Base-by-base conservation (phyloP, 2,888 invertebrate species). In the Escarpia spicata region DNA sequence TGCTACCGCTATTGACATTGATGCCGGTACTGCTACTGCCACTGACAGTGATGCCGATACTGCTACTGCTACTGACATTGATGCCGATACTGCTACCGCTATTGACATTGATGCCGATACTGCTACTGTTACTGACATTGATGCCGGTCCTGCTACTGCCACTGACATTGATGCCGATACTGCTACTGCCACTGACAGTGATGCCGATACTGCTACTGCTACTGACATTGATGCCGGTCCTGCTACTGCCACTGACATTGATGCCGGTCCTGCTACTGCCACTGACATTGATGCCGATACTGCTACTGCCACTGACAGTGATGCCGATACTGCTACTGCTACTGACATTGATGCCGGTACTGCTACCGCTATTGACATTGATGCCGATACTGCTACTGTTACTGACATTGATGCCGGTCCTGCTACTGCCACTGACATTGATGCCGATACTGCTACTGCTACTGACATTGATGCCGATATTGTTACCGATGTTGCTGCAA, bases 381-480 rank as follows among this genome's bases (percentile, higher is more conserved):
- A 26, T 19, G 37, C 91, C 37, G 43, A 1, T 1, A 91, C 91
- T 3, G 43, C 45, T 1, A 91, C 91, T 91, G 43, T 0, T 19
- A 91, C 91, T 37, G 43, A 19, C 44, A 91, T 37, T 91, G 43
- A 6, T 1, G 37, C 91, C 37, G 43, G 1, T 19, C 0, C 91
- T 91, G 6, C 91, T 19, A 91, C 45, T 91, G 43, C 91, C 4
- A 3, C 91, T 91, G 43, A 26, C 44, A 91, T 37, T 91, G 43
- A 6, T 37, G 3, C 3, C 19, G n/a, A 6, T 37, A 91, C 2
- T 43, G 31, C 31, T 6, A 1, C 31, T 43, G 31, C 31, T 19
- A 91, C 8, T 91, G 43, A 26, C 44, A 91, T 37, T 91, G 43
- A 19, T 37, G 37, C 91, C 31, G 43, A 26, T 31, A 91, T 37